Evolutionary conservation across 2,888 invertebrate genomes (phyloP).

Genomic region (Drosophila mimica): DNA sequence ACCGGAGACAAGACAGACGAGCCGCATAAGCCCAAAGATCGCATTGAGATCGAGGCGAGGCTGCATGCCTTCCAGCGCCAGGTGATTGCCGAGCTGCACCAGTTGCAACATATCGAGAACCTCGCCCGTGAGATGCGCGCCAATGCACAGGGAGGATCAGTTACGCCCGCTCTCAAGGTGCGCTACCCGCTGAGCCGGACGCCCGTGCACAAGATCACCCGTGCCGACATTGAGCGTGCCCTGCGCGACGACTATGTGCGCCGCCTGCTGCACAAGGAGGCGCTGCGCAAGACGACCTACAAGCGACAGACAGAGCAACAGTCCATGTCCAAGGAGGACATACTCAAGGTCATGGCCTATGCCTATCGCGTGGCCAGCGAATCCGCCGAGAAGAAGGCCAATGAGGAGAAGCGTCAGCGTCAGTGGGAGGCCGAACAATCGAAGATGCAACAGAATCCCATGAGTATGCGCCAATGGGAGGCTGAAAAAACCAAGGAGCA

Average conservation of each 20-base stretch:
- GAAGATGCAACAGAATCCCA: background rate
- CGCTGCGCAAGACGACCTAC: slow-evolving; percentile 50
- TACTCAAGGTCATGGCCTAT: slow-evolving; percentile 75
- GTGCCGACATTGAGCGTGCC: slow-evolving; percentile 79
- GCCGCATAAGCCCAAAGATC: slow-evolving; percentile 44
- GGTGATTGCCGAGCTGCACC: slow-evolving; percentile 73
- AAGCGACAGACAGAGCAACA: slow-evolving; percentile 66
- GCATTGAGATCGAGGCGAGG: slow-evolving; percentile 64
- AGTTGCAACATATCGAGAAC: slow-evolving; percentile 76
- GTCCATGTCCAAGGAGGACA: slow-evolving; percentile 72
- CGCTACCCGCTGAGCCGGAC: slow-evolving; percentile 71
- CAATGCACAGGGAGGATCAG: slow-evolving; percentile 28
- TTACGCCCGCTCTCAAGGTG: slow-evolving; percentile 43
- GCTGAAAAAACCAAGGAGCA: background rate
- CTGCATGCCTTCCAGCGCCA: slow-evolving; percentile 74
- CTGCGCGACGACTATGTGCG: slow-evolving; percentile 80
- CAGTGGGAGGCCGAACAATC: background rate
- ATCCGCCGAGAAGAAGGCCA: slow-evolving; percentile 25
- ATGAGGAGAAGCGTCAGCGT: slow-evolving; percentile 42
- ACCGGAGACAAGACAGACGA: background rate
- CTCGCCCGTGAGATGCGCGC: slow-evolving; percentile 76
- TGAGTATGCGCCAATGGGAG: slow-evolving; percentile 2
- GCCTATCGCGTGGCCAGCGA: slow-evolving; percentile 78
- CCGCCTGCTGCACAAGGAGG: slow-evolving; percentile 72
- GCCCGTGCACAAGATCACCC: slow-evolving; percentile 81